Base-by-base conservation (phyloP, 1,140 invertebrate species). In the Magallana angulata region DNA sequence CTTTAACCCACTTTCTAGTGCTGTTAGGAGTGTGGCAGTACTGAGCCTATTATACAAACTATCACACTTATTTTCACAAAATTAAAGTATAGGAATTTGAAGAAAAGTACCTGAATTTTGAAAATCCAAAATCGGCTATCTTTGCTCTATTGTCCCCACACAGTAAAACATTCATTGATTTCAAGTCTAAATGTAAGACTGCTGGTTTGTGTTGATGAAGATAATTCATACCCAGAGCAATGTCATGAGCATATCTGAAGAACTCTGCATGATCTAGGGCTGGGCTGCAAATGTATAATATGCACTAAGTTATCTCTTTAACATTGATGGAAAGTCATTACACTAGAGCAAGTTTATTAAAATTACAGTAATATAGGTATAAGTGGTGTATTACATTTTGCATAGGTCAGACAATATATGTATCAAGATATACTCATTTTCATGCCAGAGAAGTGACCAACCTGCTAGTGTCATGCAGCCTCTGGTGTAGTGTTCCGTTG, bases 81-180 rank as follows among this genome's bases (percentile, higher is more conserved):
- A n/a, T n/a, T n/a, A n/a, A n/a, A n/a, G n/a, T n/a, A n/a, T n/a
- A n/a, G n/a, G n/a, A n/a, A n/a, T n/a, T n/a, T n/a, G n/a, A n/a
- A n/a, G n/a, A n/a, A n/a, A n/a, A n/a, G n/a, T n/a, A n/a, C 93
- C 92, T 92, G 62, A 94, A 90, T 89, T 94, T 94, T 8, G 93
- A 94, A 87, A 94, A 94, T 11, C 93, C 93, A 91, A 94, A 94
- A 80, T 94, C 93, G 30, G 93, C 93, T 82, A 94, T 92, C 86
- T 94, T 94, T 18, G 93, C 93, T 12, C 92, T 81, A 6, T 90
- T 82, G 64, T 85, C 87, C 18, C 86, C 80, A 76, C 90, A 91
- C 8, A 94, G 60, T 11, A 94, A 89, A n/a, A 94, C 92, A 85
- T 94, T 93, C 88, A 90, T 92, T 4, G 93, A 92, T 64, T 93